A percentile compares a stretch with the other conserved stretches of the same genome.
Conservation (phyloP, 2,888 invertebrate genomes). For the Ptilodon capucinus region DNA sequence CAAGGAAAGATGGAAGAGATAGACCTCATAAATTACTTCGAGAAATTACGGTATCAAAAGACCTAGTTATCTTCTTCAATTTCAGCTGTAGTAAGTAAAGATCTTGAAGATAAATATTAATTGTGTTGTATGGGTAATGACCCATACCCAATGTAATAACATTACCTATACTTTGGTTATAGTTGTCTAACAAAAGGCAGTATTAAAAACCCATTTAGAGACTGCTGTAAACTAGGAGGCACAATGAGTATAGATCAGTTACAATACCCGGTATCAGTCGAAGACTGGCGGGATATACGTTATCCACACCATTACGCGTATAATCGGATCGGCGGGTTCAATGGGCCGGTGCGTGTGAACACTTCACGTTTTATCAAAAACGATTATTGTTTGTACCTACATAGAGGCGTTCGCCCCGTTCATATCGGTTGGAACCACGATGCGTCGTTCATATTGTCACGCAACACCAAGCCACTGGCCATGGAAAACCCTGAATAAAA, state of each 20-base stretch:
- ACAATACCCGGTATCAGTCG: conserved; percentile 22
- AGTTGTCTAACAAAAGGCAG: background rate
- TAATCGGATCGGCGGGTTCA: conserved; percentile 28
- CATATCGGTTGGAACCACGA: background rate
- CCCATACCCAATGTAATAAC: too few relatives aligned
- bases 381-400: conserved; percentile 17
- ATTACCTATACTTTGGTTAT: background rate
- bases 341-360: conserved; percentile 27
- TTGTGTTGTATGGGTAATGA: too few relatives aligned
- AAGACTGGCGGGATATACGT: conserved; percentile 24
- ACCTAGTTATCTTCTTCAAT: too few relatives aligned
- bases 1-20: too few relatives aligned
- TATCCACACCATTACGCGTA: conserved; percentile 38
- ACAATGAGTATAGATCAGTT: background rate
- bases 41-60: too few relatives aligned
- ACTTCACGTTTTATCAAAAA: conserved; percentile 26
- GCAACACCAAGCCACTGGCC: too few relatives aligned
- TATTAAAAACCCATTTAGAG: background rate
- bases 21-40: too few relatives aligned
- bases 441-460: too few relatives aligned
- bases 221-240: background rate
- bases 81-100: too few relatives aligned
- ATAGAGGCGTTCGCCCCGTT: background rate
- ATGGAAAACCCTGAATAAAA: too few relatives aligned
- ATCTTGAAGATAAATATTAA: too few relatives aligned